Conservation (phyloP, 2,113 vertebrate genomes). For the Dasyornis broadbenti region DNA sequence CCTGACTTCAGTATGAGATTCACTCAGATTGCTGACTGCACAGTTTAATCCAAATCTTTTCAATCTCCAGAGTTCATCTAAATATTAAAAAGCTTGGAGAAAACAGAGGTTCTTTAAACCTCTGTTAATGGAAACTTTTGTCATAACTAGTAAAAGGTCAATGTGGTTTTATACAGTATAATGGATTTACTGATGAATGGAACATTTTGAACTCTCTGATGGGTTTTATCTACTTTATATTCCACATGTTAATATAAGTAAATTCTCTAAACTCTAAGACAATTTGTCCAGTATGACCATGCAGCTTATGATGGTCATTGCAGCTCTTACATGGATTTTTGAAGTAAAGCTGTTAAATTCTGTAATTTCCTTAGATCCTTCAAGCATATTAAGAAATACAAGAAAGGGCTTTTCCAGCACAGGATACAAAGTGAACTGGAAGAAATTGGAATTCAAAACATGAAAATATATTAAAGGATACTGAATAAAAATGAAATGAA, state of each 20-base stretch:
- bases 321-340: constrained; percentile 38
- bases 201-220: constrained; percentile 32
- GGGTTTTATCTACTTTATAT: constrained; percentile 57
- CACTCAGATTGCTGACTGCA: not conserved
- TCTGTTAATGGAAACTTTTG: constrained; percentile 50
- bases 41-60: constrained; percentile 20
- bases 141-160: constrained; percentile 1
- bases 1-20: not conserved
- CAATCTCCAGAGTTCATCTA: constrained; percentile 19
- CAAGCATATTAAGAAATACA: constrained; percentile 41
- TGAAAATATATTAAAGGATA: constrained; percentile 33
- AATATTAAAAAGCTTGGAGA: constrained; percentile 36
- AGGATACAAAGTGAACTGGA: not conserved
- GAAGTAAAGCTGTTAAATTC: constrained; percentile 57
- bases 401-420: constrained; percentile 18
- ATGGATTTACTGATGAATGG: constrained; percentile 47
- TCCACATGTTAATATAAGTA: constrained; percentile 57
- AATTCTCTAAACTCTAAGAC: constrained; percentile 46
- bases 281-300: constrained; percentile 28
- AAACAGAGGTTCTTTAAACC: constrained; percentile 32
- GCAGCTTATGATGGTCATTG: constrained; percentile 16
- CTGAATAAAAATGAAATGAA: constrained; percentile 48
- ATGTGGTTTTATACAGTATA: constrained; percentile 14
- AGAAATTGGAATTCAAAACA: constrained; percentile 53
- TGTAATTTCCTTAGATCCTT: constrained; percentile 47